phyloP scores from a whole-genome alignment of 2,797 vertebrate species.

The Oryzias sinensis region DNA sequence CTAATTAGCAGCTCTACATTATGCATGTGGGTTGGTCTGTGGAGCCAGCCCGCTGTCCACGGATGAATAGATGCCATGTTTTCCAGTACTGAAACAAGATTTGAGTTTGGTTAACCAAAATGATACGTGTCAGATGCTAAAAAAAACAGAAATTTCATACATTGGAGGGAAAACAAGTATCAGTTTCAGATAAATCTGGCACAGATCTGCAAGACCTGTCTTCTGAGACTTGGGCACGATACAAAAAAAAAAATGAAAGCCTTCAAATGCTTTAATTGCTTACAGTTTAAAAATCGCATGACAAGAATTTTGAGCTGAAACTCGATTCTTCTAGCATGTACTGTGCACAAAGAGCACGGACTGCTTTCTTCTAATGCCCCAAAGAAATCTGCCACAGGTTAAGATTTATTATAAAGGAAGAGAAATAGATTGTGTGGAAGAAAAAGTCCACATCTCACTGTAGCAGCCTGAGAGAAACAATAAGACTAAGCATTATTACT shows the following conservation, averaged over 20 bases:
- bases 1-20: slow-evolving; percentile 62
- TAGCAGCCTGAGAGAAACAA: slow-evolving; percentile 24
- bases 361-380: slow-evolving; percentile 17
- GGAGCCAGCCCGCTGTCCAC: slow-evolving; percentile 34
- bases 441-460: slow-evolving; percentile 9
- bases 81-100: slow-evolving; percentile 34
- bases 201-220: background rate
- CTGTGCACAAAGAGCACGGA: slow-evolving; percentile 17
- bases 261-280: slow-evolving; percentile 11
- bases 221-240: background rate
- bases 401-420: slow-evolving; percentile 44
- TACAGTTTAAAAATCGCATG: slow-evolving; percentile 14
- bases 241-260: background rate
- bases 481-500: slow-evolving; percentile 17
- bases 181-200: slow-evolving; percentile 13
- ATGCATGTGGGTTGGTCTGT: slow-evolving; percentile 52
- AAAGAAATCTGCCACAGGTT: slow-evolving; percentile 44
- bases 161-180: too few species aligned
- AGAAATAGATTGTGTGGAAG: slow-evolving; percentile 39
- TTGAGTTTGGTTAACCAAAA: slow-evolving; percentile 43
- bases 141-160: too few species aligned
- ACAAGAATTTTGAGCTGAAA: slow-evolving; percentile 40
- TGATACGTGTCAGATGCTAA: slow-evolving; percentile 25
- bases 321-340: slow-evolving; percentile 24
- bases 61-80: slow-evolving; percentile 42